Conservation (phyloP, 1,140 invertebrate genomes). For the Drosophila equinoxialis region DNA sequence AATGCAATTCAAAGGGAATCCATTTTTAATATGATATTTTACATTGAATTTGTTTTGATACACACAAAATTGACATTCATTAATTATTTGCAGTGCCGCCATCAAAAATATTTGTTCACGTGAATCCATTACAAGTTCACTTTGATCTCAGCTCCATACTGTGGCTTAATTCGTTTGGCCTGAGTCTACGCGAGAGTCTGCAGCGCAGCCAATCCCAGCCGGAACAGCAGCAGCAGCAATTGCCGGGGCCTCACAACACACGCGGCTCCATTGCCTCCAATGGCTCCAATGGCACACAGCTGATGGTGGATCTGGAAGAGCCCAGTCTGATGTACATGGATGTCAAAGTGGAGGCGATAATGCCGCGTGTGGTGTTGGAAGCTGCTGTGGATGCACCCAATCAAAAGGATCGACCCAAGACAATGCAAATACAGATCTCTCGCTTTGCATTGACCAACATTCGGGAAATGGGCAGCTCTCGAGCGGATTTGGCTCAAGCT, state of each 20-base stretch:
- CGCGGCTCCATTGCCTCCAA: conserved; percentile 74
- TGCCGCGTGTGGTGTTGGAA: conserved; percentile 87
- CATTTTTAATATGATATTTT: too few relatives aligned
- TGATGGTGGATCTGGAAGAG: conserved; percentile 66
- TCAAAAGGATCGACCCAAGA: conserved; percentile 88
- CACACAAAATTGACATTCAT: background rate
- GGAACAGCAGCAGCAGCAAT: conserved; percentile 60
- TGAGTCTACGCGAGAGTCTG: conserved; percentile 92
- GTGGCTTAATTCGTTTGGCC: conserved; percentile 96
- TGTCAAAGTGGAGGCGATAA: conserved; percentile 94
- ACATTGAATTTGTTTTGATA: too few relatives aligned
- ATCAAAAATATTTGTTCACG: conserved; percentile 94
- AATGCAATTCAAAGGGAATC: too few relatives aligned
- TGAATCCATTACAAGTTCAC: conserved; percentile 93
- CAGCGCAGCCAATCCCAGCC: conserved; percentile 80
- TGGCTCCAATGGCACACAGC: conserved; percentile 78
- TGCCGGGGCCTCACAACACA: conserved; percentile 40
- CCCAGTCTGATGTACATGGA: conserved; percentile 90
- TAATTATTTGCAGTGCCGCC: conserved; percentile 88
- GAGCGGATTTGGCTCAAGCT: conserved; percentile 89
- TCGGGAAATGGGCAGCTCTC: conserved; percentile 88
- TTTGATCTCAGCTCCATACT: conserved; percentile 93
- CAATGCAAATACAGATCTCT: conserved; percentile 91
- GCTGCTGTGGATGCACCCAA: conserved; percentile 73
- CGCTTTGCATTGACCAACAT: conserved; percentile 91